phyloP scores from a whole-genome alignment of 1,140 invertebrate genomes.

The Drosophila kurseongensis region DNA sequence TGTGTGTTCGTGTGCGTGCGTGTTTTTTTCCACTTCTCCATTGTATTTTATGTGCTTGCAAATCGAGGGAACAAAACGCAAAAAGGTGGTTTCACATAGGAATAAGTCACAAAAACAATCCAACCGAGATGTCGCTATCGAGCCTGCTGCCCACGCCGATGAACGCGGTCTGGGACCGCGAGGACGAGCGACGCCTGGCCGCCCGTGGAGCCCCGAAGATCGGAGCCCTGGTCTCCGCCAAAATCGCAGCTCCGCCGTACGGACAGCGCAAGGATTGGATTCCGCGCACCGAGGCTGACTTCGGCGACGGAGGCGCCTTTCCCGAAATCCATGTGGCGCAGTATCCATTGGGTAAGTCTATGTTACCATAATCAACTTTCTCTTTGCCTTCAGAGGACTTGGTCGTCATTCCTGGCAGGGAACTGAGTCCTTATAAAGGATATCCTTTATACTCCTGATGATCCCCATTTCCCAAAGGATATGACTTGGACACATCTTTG shows the following conservation, averaged over 20 bases:
- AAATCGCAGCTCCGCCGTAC: slow-evolving; percentile 96
- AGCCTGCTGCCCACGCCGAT: slow-evolving; percentile 93
- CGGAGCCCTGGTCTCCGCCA: slow-evolving; percentile 91
- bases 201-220: slow-evolving; percentile 86
- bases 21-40: slow-evolving; percentile 28
- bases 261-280: slow-evolving; percentile 98
- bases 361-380: neutral
- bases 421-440: neutral
- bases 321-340: slow-evolving; percentile 99
- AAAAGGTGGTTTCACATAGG: slow-evolving; percentile 4
- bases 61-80: neutral
- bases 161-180: slow-evolving; percentile 94
- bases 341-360: slow-evolving; percentile 92
- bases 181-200: slow-evolving; percentile 91
- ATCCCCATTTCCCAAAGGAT: no score
- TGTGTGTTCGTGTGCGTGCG: slow-evolving; percentile 34
- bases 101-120: neutral
- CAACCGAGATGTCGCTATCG: slow-evolving; percentile 73
- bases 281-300: slow-evolving; percentile 93
- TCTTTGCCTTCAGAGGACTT: neutral
- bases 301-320: slow-evolving; percentile 98
- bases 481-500: no score
- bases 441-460: no score
- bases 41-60: slow-evolving; percentile 28
- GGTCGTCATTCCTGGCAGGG: neutral